Percentiles rank a stretch among this genome's conserved stretches.
These are phyloP conservation scores for Danio albolineatus DNA, from an alignment of 2,797 vertebrate species.

Conservation along the genomic window DNA sequence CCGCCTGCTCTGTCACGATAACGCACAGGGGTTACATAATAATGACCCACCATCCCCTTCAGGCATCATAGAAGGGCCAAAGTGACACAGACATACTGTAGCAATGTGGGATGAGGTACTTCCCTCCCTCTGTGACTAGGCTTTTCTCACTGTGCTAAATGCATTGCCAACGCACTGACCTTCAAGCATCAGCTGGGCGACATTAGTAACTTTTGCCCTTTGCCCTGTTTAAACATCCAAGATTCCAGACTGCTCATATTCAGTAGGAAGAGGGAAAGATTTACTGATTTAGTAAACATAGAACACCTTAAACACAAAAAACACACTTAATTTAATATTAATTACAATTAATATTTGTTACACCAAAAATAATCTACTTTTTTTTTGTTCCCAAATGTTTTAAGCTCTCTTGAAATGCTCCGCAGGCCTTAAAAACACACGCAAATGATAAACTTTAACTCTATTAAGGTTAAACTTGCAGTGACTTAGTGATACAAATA, in stretches of 20 bases:
- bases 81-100: conserved; percentile 9
- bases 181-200: conserved; percentile 31
- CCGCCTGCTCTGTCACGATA: conserved; percentile 26
- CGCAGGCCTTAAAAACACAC: no score
- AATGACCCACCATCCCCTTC: conserved; percentile 26
- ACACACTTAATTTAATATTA: no score
- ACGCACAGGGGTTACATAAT: conserved; percentile 41
- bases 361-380: no score
- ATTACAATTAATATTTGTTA: no score
- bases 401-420: no score
- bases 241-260: conserved; percentile 8
- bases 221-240: not conserved
- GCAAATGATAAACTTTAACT: no score
- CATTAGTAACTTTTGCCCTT: conserved; percentile 60
- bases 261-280: not conserved
- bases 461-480: no score
- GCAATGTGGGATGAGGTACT: conserved; percentile 20
- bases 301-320: not conserved
- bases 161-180: conserved; percentile 4
- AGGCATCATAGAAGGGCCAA: conserved; percentile 7
- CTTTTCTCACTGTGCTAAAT: conserved; percentile 8
- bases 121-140: not conserved
- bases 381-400: no score
- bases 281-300: not conserved
- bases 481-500: no score